These are phyloP conservation scores for Silurus glanis DNA, from an alignment of 2,113 vertebrate genomes.

Conservation along the genomic window DNA sequence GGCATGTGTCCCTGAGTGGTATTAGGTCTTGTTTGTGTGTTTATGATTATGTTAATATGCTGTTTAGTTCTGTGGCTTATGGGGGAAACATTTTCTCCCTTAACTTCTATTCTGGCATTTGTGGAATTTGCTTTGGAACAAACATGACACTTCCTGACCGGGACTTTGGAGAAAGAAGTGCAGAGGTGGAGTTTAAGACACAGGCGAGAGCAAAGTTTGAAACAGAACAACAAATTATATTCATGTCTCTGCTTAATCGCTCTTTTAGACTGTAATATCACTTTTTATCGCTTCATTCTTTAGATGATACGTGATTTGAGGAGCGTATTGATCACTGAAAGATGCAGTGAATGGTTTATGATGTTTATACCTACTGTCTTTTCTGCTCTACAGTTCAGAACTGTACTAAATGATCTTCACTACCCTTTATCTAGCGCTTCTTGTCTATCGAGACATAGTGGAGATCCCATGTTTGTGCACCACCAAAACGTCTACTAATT, in stretches of 20 bases:
- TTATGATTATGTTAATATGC: slow-evolving; percentile 10
- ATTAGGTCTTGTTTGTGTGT: slow-evolving; percentile 20
- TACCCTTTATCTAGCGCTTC: background rate
- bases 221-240: slow-evolving; percentile 9
- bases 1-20: background rate
- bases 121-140: slow-evolving; percentile 78
- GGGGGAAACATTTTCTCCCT: slow-evolving; percentile 60
- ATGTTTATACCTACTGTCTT: background rate
- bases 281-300: background rate
- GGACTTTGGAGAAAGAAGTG: slow-evolving; percentile 57
- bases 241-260: background rate
- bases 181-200: slow-evolving; percentile 29
- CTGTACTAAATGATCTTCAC: background rate
- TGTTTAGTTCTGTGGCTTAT: slow-evolving; percentile 54
- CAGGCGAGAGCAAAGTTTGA: slow-evolving; percentile 41
- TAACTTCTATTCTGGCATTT: slow-evolving; percentile 75
- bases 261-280: background rate
- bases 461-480: background rate
- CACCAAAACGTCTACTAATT: background rate
- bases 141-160: slow-evolving; percentile 75
- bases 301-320: background rate
- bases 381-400: background rate
- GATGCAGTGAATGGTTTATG: background rate
- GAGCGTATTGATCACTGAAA: background rate
- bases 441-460: background rate